These are phyloP conservation scores for Asteroscopus sphinx DNA, from an alignment of 2,888 invertebrate species.

Conservation along the genomic window DNA sequence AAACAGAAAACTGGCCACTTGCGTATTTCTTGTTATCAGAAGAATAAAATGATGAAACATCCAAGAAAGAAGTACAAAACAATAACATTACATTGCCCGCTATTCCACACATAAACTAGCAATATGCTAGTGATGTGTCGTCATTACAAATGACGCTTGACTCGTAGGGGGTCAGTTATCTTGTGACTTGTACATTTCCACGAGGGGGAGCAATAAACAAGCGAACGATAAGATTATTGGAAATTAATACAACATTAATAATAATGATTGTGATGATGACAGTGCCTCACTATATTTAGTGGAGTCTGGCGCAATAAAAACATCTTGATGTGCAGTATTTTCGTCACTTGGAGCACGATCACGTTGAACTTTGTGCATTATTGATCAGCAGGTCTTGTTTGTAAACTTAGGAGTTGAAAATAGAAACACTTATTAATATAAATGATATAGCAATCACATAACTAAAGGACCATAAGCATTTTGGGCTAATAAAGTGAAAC, in stretches of 20 bases:
- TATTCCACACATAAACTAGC: slow-evolving; percentile 63
- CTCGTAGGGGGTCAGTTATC: slow-evolving; percentile 84
- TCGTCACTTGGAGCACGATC: slow-evolving; percentile 25
- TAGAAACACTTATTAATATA: no score
- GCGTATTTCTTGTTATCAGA: slow-evolving; percentile 40
- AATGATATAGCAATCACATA: no score
- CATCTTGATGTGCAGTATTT: slow-evolving; percentile 33
- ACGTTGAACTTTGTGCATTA: slow-evolving; percentile 25
- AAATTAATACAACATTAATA: slow-evolving; percentile 65
- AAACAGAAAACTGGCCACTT: slow-evolving; percentile 15
- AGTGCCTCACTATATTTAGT: slow-evolving; percentile 56
- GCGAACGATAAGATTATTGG: slow-evolving; percentile 67
- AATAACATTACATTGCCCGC: slow-evolving; percentile 47
- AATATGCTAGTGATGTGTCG: slow-evolving; percentile 72
- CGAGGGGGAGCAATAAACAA: slow-evolving; percentile 74
- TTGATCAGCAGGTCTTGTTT: slow-evolving; percentile 18
- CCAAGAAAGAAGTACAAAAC: slow-evolving; percentile 43
- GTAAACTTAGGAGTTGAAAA: background rate
- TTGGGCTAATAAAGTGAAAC: no score
- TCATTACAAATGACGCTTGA: slow-evolving; percentile 67
- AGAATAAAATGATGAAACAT: slow-evolving; percentile 63
- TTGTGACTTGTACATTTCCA: slow-evolving; percentile 83
- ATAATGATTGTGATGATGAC: slow-evolving; percentile 52
- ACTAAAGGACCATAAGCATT: no score
- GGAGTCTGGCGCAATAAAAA: slow-evolving; percentile 43